Evolutionary conservation across 92 coral and sea anemone species (phyloP).

Genomic region (Isaurus tuberculatus): DNA sequence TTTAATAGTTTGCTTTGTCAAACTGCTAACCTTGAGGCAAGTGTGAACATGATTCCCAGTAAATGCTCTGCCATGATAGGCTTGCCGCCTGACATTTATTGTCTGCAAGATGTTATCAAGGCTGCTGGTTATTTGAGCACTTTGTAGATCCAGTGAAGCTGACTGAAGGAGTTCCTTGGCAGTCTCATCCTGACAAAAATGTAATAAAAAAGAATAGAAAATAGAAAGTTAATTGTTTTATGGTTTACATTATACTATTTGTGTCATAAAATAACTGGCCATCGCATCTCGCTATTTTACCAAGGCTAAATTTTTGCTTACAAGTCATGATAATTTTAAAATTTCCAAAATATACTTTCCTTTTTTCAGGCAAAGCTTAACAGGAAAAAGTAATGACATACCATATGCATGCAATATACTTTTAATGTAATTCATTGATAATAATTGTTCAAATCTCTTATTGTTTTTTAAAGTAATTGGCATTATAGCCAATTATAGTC

Average conservation of each 20-base stretch:
- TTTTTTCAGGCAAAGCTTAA: neutral
- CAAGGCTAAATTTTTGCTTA: neutral
- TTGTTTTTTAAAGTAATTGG: neutral
- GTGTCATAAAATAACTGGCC: neutral
- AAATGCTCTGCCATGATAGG: constrained; percentile 43
- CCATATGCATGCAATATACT: neutral
- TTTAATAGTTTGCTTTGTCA: neutral
- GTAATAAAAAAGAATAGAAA: neutral
- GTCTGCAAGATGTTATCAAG: neutral
- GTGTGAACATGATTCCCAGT: constrained; percentile 42
- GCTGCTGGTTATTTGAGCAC: neutral
- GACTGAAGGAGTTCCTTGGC: constrained; percentile 10
- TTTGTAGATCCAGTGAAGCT: neutral
- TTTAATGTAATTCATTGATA: neutral
- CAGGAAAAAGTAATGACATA: neutral
- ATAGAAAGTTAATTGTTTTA: neutral
- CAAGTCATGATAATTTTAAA: neutral
- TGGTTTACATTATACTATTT: neutral
- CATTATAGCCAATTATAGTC: neutral
- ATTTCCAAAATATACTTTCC: neutral
- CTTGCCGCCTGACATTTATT: constrained; percentile 35
- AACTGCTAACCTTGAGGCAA: constrained; percentile 37
- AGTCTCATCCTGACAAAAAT: constrained; percentile 1
- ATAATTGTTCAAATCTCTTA: neutral
- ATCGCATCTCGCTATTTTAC: neutral